Percentiles rank a stretch among this genome's conserved stretches.
These are phyloP conservation scores for Anthopleura xanthogrammica DNA, from an alignment of 92 coral and sea anemone genomes.

Conservation along the genomic window DNA sequence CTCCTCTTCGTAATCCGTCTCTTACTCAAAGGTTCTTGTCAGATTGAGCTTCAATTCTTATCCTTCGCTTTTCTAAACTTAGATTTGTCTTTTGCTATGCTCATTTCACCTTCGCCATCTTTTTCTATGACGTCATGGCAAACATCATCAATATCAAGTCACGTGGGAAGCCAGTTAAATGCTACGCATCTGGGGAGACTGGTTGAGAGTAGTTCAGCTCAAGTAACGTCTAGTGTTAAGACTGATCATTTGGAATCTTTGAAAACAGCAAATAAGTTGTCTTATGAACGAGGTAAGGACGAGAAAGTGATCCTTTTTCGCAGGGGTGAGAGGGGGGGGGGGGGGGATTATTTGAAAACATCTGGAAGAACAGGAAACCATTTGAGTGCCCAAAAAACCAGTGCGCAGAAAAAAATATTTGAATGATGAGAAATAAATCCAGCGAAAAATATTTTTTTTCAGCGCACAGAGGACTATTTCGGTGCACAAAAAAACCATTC, in stretches of 20 bases:
- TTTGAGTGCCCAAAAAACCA: not conserved
- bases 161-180: conserved; percentile 5
- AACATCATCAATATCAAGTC: conserved; percentile 24
- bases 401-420: too few relatives aligned
- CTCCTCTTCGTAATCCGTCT: conserved; percentile 10
- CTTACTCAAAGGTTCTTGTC: conserved; percentile 9
- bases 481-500: too few relatives aligned
- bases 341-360: too few relatives aligned
- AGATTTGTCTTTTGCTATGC: not conserved
- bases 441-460: not conserved
- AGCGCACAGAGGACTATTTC: too few relatives aligned
- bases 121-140: conserved; percentile 10
- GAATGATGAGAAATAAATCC: not conserved
- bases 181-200: not conserved
- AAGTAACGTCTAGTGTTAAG: not conserved
- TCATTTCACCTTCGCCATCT: conserved; percentile 17
- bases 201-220: not conserved
- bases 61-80: conserved; percentile 23
- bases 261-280: not conserved
- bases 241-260: not conserved
- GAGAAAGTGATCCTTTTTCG: not conserved
- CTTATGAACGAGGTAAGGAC: not conserved
- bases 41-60: conserved; percentile 11
- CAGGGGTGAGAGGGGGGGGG: too few relatives aligned
- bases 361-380: not conserved